These are phyloP conservation scores for Cyprinodon diabolis DNA, from an alignment of 2,797 vertebrate genomes.

Conservation along the genomic window DNA sequence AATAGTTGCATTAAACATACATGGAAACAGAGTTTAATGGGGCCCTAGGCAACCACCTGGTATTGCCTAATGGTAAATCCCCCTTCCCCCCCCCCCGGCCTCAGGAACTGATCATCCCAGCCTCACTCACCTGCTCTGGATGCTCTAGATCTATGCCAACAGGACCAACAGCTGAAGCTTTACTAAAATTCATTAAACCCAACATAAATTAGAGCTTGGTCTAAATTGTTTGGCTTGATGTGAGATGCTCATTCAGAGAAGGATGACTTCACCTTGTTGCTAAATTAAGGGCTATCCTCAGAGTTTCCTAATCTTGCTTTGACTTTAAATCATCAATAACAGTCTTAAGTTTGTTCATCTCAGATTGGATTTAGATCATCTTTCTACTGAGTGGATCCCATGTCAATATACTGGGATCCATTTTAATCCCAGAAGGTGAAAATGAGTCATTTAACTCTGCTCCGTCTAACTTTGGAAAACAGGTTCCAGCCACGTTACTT, in stretches of 20 bases:
- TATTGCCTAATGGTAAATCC: too few relatives aligned
- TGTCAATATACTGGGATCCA: not conserved
- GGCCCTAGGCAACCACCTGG: too few relatives aligned
- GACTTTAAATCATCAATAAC: not conserved
- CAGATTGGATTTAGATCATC: not conserved
- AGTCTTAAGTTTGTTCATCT: not conserved
- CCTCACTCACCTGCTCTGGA: too few relatives aligned
- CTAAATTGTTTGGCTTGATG: not conserved
- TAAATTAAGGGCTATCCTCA: not conserved
- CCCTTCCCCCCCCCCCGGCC: too few relatives aligned
- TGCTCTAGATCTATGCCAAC: too few relatives aligned
- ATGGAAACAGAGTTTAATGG: too few relatives aligned
- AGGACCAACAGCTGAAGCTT: too few relatives aligned
- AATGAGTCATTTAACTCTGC: not conserved
- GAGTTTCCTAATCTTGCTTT: not conserved
- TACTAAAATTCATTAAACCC: too few relatives aligned
- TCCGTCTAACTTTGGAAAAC: not conserved
- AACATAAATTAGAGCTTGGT: too few relatives aligned
- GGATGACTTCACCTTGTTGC: not conserved
- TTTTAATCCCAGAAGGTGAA: not conserved
- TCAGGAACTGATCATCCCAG: too few relatives aligned
- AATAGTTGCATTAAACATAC: too few relatives aligned
- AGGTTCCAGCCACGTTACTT: not conserved
- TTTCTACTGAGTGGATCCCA: not conserved
- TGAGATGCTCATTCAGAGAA: not conserved